Percentiles rank a stretch among this genome's conserved stretches.
phyloP scores from a whole-genome alignment of 2,113 vertebrate genomes.

The Tachycineta bicolor region DNA sequence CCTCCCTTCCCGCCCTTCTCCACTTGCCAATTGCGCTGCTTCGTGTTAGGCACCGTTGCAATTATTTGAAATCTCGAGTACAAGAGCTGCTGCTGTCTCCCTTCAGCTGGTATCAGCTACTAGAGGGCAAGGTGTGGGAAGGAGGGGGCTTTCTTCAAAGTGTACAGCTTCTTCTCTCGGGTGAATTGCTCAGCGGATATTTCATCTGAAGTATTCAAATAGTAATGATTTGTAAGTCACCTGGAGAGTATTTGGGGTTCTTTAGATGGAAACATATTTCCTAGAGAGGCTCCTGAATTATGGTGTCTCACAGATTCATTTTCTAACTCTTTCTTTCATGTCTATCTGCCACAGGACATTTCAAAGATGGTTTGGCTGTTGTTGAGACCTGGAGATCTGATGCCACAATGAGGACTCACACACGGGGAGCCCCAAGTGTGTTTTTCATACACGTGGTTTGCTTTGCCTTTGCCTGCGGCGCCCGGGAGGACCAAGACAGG shows the following conservation, averaged over 20 bases:
- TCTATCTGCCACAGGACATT: slow-evolving; percentile 63
- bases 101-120: not conserved
- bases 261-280: not conserved
- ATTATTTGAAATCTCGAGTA: not conserved
- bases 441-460: slow-evolving; percentile 91
- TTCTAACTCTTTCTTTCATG: not conserved
- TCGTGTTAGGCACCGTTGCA: not conserved
- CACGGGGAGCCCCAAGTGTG: slow-evolving; percentile 93
- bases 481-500: slow-evolving; percentile 70
- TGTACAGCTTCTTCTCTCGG: not conserved
- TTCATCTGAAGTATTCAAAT: not conserved
- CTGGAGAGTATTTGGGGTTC: not conserved
- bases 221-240: not conserved
- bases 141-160: not conserved
- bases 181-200: not conserved
- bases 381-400: slow-evolving; percentile 80
- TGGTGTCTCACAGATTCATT: not conserved
- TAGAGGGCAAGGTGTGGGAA: not conserved
- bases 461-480: slow-evolving; percentile 69
- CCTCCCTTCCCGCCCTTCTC: not conserved
- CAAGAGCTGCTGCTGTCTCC: not conserved
- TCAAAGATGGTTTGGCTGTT: slow-evolving; percentile 84
- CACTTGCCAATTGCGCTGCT: not conserved
- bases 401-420: slow-evolving; percentile 96
- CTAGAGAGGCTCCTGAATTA: not conserved